Base-by-base conservation (phyloP, 2,888 invertebrate species). In the Stenodera caucasica region DNA sequence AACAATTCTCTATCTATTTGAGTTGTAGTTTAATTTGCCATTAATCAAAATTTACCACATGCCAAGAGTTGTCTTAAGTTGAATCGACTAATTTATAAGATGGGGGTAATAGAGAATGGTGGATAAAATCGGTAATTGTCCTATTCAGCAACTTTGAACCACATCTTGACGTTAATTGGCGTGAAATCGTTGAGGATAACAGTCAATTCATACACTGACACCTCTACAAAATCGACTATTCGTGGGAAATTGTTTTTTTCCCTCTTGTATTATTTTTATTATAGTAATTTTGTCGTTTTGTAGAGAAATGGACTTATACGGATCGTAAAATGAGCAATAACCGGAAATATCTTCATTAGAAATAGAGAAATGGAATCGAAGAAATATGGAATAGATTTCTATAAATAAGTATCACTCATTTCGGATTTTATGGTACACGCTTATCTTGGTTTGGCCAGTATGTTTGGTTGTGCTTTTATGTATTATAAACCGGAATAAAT, bases 41-140 rank as follows among this genome's bases (percentile, higher is more conserved):
- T 61, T 57, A 57, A 57, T 61, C 61, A 61, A 61, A 61, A 61
- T 61, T 26, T 54, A 52, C 55, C 57, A 37, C 57, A 51, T 45
- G 55, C 54, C 55, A 55, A 45, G 45, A n/a, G n/a, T 26, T 40
- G 40, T 11, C 11, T 21, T 21, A 45, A 21, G 45, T 12, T 21
- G 18, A 18, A 45, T 12, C 2, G 11, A 21, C 12, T 21, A 35
- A 35, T 5, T 14, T 4, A 21, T 15, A 21, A 45, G 45, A 45
- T 11, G 8, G 21, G 21, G 11, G 12, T 21, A 12, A 35, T 14
- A 35, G 35, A 35, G 35, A 35, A 45, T 18, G 3, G 21, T 21
- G 21, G 37, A 14, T 18, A 21, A 11, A 45, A 45, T 21, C 11
- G 21, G 45, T 21, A 26, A 26, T 26, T 26, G 26, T 26, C 11